Conservation (phyloP, 2,797 vertebrate species). For the Sandelia bainsii region DNA sequence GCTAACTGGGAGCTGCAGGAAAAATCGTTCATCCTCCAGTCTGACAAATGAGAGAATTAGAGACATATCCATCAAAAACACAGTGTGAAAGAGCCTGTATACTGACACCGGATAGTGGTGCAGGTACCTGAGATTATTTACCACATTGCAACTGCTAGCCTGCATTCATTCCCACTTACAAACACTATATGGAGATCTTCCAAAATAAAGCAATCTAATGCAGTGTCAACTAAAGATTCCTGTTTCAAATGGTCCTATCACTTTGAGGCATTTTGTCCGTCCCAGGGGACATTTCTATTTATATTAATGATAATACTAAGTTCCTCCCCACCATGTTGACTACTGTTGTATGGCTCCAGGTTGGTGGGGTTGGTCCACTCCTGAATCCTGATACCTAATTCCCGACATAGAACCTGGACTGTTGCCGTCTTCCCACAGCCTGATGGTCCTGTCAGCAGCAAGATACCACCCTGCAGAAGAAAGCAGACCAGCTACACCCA, state of each 20-base stretch:
- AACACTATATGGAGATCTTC: neutral
- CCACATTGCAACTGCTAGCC: neutral
- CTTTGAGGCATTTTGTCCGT: no score
- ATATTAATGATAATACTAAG: neutral
- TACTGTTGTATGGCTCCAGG: conserved; percentile 79
- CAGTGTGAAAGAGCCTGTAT: neutral
- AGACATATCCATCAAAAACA: neutral
- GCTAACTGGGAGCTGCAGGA: conserved; percentile 86
- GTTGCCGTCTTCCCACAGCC: conserved; percentile 96
- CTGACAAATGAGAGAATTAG: conserved; percentile 67
- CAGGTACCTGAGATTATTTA: neutral
- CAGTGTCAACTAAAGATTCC: no score
- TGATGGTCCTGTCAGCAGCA: conserved; percentile 92
- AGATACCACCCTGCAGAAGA: conserved; percentile 84
- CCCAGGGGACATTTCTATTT: neutral
- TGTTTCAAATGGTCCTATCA: no score
- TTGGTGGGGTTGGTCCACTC: conserved; percentile 93
- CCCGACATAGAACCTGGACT: conserved; percentile 86
- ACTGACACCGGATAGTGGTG: neutral
- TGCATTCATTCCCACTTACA: neutral
- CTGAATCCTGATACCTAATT: conserved; percentile 88
- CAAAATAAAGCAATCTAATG: neutral
- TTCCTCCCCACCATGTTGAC: conserved; percentile 81
- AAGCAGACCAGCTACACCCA: conserved; percentile 4
- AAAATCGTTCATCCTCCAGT: conserved; percentile 81